phyloP scores from a whole-genome alignment of 2,113 vertebrate genomes.

The Ornithorhynchus anatinus region DNA sequence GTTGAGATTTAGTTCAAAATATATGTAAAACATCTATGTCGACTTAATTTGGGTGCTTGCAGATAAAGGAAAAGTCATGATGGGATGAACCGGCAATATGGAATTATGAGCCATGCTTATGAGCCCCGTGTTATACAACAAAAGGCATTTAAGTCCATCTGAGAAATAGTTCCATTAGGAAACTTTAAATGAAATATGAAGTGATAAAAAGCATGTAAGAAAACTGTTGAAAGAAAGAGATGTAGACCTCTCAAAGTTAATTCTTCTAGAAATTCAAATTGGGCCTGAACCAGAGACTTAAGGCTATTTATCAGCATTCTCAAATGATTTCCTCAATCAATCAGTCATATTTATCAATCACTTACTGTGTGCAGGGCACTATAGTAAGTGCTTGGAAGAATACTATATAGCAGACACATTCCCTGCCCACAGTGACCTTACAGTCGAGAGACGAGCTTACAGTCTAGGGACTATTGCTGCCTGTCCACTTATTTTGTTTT shows the following conservation, averaged over 20 bases:
- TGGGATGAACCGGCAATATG: slow-evolving; percentile 34
- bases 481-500: too few relatives aligned
- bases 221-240: not conserved
- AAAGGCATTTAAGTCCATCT: slow-evolving; percentile 6
- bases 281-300: not conserved
- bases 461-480: too few relatives aligned
- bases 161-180: slow-evolving; percentile 9
- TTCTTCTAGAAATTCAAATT: not conserved
- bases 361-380: too few relatives aligned
- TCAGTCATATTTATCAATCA: too few relatives aligned
- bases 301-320: not conserved
- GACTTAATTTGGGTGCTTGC: slow-evolving; percentile 47
- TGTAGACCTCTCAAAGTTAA: not conserved
- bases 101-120: slow-evolving; percentile 11
- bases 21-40: slow-evolving; percentile 33
- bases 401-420: too few relatives aligned
- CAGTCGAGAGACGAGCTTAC: too few relatives aligned
- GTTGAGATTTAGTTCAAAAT: slow-evolving; percentile 55
- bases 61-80: slow-evolving; percentile 43
- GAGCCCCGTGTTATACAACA: slow-evolving; percentile 19
- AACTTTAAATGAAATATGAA: slow-evolving; percentile 16
- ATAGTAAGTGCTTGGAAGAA: too few relatives aligned
- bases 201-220: not conserved
- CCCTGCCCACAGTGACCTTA: too few relatives aligned
- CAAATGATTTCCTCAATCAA: not conserved